Evolutionary conservation across 2,888 invertebrate genomes (phyloP).

Genomic region (Limnephilus auricula): DNA sequence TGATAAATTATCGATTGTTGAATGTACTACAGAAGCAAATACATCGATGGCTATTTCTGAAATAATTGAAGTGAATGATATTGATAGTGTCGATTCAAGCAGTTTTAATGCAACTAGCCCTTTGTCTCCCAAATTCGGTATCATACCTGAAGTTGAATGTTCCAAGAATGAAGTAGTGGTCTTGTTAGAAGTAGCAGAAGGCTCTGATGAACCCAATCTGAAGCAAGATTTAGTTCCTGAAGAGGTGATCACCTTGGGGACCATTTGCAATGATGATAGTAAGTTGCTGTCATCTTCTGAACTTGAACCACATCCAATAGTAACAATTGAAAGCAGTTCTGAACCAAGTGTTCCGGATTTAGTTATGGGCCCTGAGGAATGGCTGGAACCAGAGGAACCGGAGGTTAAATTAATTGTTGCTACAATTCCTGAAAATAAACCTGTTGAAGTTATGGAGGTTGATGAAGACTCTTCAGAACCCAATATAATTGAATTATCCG

Average conservation of each 20-base stretch:
- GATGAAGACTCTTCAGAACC: not conserved
- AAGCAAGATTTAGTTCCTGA: not conserved
- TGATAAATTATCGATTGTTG: not conserved
- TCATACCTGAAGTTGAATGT: constrained; percentile 4
- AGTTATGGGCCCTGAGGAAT: not conserved
- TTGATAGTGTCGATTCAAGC: not conserved
- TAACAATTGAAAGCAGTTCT: not conserved
- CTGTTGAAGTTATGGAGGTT: not conserved
- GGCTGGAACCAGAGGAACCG: not conserved
- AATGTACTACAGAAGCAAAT: not conserved
- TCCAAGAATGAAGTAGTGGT: not conserved
- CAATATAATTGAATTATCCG: constrained; percentile 3
- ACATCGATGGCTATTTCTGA: not conserved
- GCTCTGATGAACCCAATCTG: not conserved
- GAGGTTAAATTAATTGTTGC: not conserved
- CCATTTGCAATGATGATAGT: not conserved
- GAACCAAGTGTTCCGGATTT: not conserved
- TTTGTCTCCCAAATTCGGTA: not conserved
- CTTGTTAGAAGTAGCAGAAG: not conserved
- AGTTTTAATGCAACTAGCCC: not conserved
- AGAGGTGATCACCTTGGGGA: not conserved
- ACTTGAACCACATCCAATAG: not conserved
- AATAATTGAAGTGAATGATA: constrained; percentile 6
- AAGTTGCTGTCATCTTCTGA: not conserved
- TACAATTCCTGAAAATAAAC: not conserved